Evolutionary conservation across 2,888 invertebrate genomes (phyloP).

Genomic region (Hypsopygia costalis): DNA sequence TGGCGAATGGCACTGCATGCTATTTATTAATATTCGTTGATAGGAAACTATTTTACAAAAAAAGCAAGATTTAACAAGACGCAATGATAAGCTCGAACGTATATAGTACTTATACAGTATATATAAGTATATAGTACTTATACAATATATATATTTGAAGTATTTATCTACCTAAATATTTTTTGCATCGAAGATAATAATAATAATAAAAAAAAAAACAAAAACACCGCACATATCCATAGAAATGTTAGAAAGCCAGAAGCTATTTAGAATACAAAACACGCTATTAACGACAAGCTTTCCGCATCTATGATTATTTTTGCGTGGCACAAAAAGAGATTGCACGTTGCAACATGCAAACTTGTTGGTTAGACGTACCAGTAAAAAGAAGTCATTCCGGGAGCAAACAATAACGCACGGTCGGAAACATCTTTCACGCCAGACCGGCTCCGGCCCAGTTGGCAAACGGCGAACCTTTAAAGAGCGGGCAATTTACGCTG

Average conservation of each 20-base stretch:
- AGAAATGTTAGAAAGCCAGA: slow-evolving; percentile 11
- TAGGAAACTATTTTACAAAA: too few species aligned
- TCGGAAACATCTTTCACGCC: slow-evolving; percentile 67
- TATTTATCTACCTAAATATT: too few species aligned
- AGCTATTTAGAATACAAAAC: slow-evolving; percentile 36
- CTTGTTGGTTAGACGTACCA: slow-evolving; percentile 39
- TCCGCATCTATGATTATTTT: slow-evolving; percentile 37
- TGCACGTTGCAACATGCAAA: slow-evolving; percentile 37
- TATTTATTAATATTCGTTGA: too few species aligned
- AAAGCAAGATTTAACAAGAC: too few species aligned
- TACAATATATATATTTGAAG: too few species aligned
- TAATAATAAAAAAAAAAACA: too few species aligned
- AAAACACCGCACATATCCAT: too few species aligned
- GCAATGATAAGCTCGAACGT: too few species aligned
- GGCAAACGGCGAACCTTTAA: slow-evolving; percentile 57
- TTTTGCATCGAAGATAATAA: too few species aligned
- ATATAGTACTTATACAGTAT: too few species aligned
- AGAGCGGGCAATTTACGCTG: slow-evolving; percentile 71
- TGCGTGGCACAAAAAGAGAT: slow-evolving; percentile 36
- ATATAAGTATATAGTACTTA: too few species aligned
- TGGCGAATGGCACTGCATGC: too few species aligned
- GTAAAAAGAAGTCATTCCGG: slow-evolving; percentile 69
- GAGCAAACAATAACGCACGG: slow-evolving; percentile 70
- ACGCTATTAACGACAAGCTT: slow-evolving; percentile 36
- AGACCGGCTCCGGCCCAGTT: slow-evolving; percentile 52